Evolutionary conservation across 2,797 vertebrate species (phyloP).

Genomic region (Pseudomugil tenellus): DNA sequence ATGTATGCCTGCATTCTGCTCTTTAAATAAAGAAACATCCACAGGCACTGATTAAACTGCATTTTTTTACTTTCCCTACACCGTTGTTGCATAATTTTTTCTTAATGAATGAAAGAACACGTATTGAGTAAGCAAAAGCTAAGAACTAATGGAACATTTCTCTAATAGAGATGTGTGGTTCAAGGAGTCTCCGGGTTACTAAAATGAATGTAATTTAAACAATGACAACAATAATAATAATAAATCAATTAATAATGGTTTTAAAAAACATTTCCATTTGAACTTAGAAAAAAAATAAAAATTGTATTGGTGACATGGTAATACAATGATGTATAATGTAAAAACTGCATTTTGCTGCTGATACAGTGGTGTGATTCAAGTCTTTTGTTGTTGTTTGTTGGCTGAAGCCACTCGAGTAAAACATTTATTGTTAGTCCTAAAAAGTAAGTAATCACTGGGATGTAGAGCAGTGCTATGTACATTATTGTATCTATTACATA

Average conservation of each 20-base stretch:
- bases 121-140: background rate
- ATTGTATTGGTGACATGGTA: background rate
- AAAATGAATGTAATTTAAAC: background rate
- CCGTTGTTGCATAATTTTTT: background rate
- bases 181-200: background rate
- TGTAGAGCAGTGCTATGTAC: background rate
- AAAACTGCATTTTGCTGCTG: background rate
- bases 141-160: background rate
- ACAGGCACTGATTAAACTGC: background rate
- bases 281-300: background rate
- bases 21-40: background rate
- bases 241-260: too few species aligned
- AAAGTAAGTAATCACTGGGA: background rate
- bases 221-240: background rate
- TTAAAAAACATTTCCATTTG: background rate
- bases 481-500: too few species aligned
- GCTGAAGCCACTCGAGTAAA: slow-evolving; percentile 8
- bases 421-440: too few species aligned
- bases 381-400: background rate
- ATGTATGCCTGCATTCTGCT: background rate
- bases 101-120: background rate
- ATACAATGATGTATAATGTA: background rate
- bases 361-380: background rate
- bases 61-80: background rate
- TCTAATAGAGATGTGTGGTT: slow-evolving; percentile 1